A percentile compares a stretch with the other conserved stretches of the same genome.
These are phyloP conservation scores for Drosophila nr. perissopoda DNA, from an alignment of 2,888 invertebrate genomes.

Conservation along the genomic window DNA sequence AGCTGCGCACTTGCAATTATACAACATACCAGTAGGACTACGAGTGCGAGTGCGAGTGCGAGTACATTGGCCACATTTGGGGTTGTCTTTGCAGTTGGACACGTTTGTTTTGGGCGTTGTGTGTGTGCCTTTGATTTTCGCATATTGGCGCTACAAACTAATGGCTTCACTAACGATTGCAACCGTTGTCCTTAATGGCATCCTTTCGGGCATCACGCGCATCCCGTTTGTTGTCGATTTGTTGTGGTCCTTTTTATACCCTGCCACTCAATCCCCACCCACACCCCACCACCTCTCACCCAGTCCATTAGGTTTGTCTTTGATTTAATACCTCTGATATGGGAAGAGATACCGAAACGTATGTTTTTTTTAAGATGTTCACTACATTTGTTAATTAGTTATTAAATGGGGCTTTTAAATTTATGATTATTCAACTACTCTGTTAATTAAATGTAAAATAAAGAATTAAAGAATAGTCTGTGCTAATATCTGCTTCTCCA, in stretches of 20 bases:
- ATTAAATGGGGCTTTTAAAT: not conserved
- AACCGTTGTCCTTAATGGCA: slow-evolving; percentile 76
- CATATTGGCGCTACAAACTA: slow-evolving; percentile 70
- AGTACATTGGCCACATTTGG: slow-evolving; percentile 30
- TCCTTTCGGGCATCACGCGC: slow-evolving; percentile 70
- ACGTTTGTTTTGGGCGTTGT: slow-evolving; percentile 15
- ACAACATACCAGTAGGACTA: slow-evolving; percentile 40
- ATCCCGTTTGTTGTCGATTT: slow-evolving; percentile 57
- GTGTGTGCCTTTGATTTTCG: slow-evolving; percentile 62
- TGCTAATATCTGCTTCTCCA: not conserved
- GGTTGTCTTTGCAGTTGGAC: slow-evolving; percentile 32
- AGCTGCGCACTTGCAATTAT: slow-evolving; percentile 73
- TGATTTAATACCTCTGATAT: slow-evolving; percentile 42
- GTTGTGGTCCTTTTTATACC: slow-evolving; percentile 29
- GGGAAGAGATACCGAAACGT: slow-evolving; percentile 28
- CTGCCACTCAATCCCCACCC: not conserved
- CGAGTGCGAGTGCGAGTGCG: not conserved
- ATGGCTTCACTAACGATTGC: slow-evolving; percentile 79
- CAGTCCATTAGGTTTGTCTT: slow-evolving; percentile 23
- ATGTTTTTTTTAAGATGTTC: slow-evolving; percentile 9
- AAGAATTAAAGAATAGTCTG: not conserved
- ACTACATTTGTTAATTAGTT: slow-evolving; percentile 49
- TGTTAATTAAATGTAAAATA: not conserved
- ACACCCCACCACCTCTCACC: not conserved
- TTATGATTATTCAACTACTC: not conserved